These are phyloP conservation scores for Julus scanicus DNA, from an alignment of 2,888 invertebrate species.

Conservation along the genomic window DNA sequence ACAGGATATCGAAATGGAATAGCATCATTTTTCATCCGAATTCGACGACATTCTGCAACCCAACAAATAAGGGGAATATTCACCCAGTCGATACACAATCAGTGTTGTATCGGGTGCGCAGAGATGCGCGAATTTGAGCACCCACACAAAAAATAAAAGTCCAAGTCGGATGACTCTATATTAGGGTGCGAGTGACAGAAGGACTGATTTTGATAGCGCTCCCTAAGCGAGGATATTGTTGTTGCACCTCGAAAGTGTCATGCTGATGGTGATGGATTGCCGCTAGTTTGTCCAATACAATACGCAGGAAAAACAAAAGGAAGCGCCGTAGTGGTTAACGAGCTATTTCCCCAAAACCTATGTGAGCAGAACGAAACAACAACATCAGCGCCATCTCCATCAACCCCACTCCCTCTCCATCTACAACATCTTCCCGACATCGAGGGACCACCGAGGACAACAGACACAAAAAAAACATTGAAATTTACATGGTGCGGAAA, in stretches of 20 bases:
- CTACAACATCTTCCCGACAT: constrained; percentile 3
- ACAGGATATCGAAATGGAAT: constrained; percentile 23
- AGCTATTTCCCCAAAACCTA: neutral
- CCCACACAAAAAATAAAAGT: neutral
- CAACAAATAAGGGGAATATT: constrained; percentile 12
- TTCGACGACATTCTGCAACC: neutral
- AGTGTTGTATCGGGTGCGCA: neutral
- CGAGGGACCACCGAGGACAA: neutral
- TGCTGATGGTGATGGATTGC: constrained; percentile 32
- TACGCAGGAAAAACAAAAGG: neutral
- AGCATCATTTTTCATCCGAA: constrained; percentile 38
- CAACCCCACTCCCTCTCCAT: neutral
- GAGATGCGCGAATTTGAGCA: constrained; percentile 18
- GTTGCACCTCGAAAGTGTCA: constrained; percentile 37
- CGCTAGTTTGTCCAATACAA: constrained; percentile 27
- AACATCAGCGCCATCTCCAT: constrained; percentile 17
- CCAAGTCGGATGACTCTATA: constrained; percentile 2
- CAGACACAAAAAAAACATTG: neutral
- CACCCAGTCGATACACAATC: constrained; percentile 11
- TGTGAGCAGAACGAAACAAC: neutral
- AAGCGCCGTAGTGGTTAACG: constrained; percentile 27
- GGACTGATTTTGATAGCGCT: constrained; percentile 32
- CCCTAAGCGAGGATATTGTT: constrained; percentile 42
- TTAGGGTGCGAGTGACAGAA: constrained; percentile 39
- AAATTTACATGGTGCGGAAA: neutral